Base-by-base conservation (phyloP, 2,797 vertebrate genomes). In the Fratercula arctica region DNA sequence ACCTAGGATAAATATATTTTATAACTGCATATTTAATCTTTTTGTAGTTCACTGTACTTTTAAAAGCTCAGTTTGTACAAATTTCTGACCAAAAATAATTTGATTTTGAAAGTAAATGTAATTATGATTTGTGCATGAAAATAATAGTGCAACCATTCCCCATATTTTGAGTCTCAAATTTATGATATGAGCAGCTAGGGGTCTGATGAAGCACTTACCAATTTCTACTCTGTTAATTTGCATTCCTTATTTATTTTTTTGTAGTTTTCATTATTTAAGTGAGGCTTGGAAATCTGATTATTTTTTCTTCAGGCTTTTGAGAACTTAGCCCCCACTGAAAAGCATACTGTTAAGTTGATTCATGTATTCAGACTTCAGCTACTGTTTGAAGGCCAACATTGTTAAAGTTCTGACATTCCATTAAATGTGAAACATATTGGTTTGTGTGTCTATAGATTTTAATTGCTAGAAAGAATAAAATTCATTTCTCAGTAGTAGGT, bases 21-120 rank as follows among this genome's bases (percentile, higher is more conserved):
- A 98, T 98, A 98, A 98, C 84, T 97, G 95, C 87, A 70, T 98
- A 97, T 97, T 98, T 98, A 97, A 97, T 97, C 97, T 97, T 96
- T 98, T 98, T 98, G 97, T 98, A 98, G 97, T 97, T 98, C 97
- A 98, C 95, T 98, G 97, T 98, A 98, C 96, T 98, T 98, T 98
- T 96, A 91, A 98, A 97, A 96, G 77, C 93, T 96, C 94, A 96
- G 92, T 97, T 98, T 98, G 95, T 97, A 98, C 97, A 98, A 97
- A 95, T 96, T 97, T 98, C 95, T 97, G 97, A 97, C 93, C 93
- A 96, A 94, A 90, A 97, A 96, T 64, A 80, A 97, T 91, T 97
- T 94, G 76, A 77, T 93, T 97, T 93, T 96, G 92, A 87, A 95
- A 87, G 51, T 19, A 88, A 87, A 83, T 93, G 91, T 97, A 79